These are phyloP conservation scores for Thomomys bottae DNA, from an alignment of 2,113 vertebrate genomes.

Conservation along the genomic window DNA sequence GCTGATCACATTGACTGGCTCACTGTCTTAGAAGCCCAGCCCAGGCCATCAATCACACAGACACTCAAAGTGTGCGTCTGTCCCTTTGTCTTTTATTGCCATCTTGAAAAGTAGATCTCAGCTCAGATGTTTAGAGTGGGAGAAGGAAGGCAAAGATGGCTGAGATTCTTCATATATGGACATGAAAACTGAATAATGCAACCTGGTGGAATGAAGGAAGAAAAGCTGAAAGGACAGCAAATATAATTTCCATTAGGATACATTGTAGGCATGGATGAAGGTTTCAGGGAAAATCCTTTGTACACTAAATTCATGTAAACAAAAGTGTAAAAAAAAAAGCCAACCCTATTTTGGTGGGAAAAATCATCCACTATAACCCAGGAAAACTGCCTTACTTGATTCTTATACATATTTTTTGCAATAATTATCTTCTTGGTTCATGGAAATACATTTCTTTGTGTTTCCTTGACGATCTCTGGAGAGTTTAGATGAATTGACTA, in stretches of 20 bases:
- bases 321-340: too few species aligned
- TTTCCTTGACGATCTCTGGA: not conserved
- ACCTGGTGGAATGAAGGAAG: too few species aligned
- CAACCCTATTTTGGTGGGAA: too few species aligned
- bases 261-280: too few species aligned
- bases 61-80: not conserved
- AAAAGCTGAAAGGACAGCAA: too few species aligned
- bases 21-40: conserved; percentile 12
- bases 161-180: too few species aligned
- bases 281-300: too few species aligned
- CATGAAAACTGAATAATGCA: too few species aligned
- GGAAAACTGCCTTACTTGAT: accelerated
- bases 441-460: not conserved
- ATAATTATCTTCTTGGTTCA: not conserved
- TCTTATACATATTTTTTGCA: not conserved
- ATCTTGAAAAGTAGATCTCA: conserved; percentile 15
- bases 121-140: not conserved
- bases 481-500: not conserved
- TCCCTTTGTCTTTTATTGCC: not conserved
- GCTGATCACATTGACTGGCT: conserved; percentile 57
- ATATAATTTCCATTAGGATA: too few species aligned
- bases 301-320: too few species aligned
- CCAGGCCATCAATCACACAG: conserved; percentile 50
- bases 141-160: too few species aligned
- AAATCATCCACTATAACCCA: not conserved